A percentile compares a stretch with the other conserved stretches of the same genome.
Conservation (phyloP, 2,888 invertebrate genomes). For the Drosophila cyrtoloma region DNA sequence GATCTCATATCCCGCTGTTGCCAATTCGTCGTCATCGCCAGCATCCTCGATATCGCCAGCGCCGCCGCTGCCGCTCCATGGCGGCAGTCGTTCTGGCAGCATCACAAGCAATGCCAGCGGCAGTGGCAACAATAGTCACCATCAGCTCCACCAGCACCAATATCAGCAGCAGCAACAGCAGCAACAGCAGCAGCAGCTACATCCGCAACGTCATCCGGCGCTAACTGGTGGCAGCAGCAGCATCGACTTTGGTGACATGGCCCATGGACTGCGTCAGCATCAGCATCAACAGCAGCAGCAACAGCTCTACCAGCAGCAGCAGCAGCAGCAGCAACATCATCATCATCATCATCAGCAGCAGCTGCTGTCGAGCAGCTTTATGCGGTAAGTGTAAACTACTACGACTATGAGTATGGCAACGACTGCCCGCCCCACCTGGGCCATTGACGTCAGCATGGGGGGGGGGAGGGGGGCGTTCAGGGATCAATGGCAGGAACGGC, state of each 20-base stretch:
- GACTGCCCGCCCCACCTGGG: constrained; percentile 24
- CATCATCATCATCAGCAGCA: constrained; percentile 60
- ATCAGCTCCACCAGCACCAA: constrained; percentile 51
- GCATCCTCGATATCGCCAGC: constrained; percentile 52
- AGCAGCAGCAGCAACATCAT: constrained; percentile 48
- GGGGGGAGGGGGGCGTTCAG: background rate
- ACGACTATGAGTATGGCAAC: constrained; percentile 1
- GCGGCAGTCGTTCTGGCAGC: constrained; percentile 82
- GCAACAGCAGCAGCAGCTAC: constrained; percentile 60
- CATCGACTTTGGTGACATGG: constrained; percentile 78
- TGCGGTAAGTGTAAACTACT: constrained; percentile 75
- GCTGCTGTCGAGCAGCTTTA: constrained; percentile 72
- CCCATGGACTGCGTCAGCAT: constrained; percentile 69
- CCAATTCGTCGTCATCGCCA: constrained; percentile 58
- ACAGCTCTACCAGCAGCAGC: constrained; percentile 57
- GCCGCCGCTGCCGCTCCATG: constrained; percentile 55
- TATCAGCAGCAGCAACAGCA: constrained; percentile 39
- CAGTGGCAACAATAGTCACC: constrained; percentile 49
- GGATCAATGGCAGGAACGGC: constrained; percentile 26
- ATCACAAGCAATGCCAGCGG: constrained; percentile 78
- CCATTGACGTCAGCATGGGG: constrained; percentile 62
- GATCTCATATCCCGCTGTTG: constrained; percentile 84
- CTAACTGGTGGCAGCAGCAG: constrained; percentile 65
- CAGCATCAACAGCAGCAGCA: constrained; percentile 49
- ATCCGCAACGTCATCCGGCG: constrained; percentile 64